A percentile compares a stretch with the other conserved stretches of the same genome.
Evolutionary conservation across 2,888 invertebrate genomes (phyloP).

Genomic region (Cheiracanthium punctorium): DNA sequence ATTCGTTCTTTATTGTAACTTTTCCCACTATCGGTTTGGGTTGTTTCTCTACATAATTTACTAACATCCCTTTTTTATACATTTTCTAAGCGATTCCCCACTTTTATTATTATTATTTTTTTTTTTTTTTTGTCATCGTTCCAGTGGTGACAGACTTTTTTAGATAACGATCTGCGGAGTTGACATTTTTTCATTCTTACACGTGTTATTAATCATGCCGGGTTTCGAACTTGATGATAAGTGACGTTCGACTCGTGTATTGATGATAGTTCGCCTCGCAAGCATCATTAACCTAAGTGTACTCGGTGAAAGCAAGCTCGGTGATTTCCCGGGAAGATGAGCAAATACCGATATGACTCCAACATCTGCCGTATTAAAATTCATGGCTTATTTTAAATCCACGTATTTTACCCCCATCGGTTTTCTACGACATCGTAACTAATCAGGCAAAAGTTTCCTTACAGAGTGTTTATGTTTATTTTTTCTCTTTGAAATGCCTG

Average conservation of each 20-base stretch:
- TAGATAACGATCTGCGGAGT: constrained; percentile 42
- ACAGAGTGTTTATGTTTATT: too few species aligned
- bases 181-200: constrained; percentile 20
- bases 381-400: not conserved
- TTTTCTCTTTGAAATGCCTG: too few species aligned
- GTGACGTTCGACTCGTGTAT: constrained; percentile 26
- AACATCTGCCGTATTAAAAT: not conserved
- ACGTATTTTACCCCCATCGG: too few species aligned
- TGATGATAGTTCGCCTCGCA: constrained; percentile 1
- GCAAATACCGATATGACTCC: not conserved
- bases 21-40: constrained; percentile 36
- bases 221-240: constrained; percentile 25
- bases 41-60: constrained; percentile 53
- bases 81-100: not conserved
- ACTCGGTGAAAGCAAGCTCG: not conserved
- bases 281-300: constrained; percentile 12
- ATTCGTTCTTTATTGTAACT: constrained; percentile 46
- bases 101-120: too few species aligned
- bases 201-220: constrained; percentile 48
- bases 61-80: constrained; percentile 31
- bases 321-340: not conserved
- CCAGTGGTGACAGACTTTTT: constrained; percentile 41
- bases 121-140: not conserved
- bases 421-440: too few species aligned
- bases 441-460: too few species aligned